phyloP scores from a whole-genome alignment of 2,888 invertebrate genomes.

The Thyatira batis region DNA sequence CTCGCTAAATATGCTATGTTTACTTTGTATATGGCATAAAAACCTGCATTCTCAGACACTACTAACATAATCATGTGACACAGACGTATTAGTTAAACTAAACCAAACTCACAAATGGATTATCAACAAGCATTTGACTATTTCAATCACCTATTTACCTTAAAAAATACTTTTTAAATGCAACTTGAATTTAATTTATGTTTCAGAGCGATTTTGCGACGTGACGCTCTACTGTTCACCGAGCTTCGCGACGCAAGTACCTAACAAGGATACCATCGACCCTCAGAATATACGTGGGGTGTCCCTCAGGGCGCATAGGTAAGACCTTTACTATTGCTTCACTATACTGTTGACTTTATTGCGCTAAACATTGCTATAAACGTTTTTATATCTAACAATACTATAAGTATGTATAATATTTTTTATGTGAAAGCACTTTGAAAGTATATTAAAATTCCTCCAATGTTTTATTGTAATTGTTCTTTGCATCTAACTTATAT shows the following conservation, averaged over 20 bases:
- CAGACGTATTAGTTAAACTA: too few species aligned
- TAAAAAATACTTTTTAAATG: background rate
- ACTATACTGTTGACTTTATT: background rate
- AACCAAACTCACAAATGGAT: background rate
- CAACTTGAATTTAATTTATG: slow-evolving; percentile 3
- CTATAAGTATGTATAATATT: too few species aligned
- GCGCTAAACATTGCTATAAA: too few species aligned
- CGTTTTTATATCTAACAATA: too few species aligned
- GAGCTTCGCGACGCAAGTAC: slow-evolving; percentile 67
- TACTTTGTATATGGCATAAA: too few species aligned
- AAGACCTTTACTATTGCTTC: slow-evolving; percentile 16
- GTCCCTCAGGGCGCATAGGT: slow-evolving; percentile 75
- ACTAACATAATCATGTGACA: too few species aligned
- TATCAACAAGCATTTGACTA: background rate
- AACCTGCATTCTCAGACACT: too few species aligned
- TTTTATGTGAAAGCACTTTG: too few species aligned
- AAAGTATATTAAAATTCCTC: too few species aligned
- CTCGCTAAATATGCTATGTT: too few species aligned
- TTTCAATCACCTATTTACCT: background rate
- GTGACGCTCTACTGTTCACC: slow-evolving; percentile 90
- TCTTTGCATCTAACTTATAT: too few species aligned
- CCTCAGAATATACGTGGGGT: slow-evolving; percentile 67
- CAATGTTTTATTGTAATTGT: too few species aligned
- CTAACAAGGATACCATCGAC: slow-evolving; percentile 62
- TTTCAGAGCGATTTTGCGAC: slow-evolving; percentile 92